These are phyloP conservation scores for Geotrupes spiniger DNA, from an alignment of 2,888 invertebrate species.

Conservation along the genomic window DNA sequence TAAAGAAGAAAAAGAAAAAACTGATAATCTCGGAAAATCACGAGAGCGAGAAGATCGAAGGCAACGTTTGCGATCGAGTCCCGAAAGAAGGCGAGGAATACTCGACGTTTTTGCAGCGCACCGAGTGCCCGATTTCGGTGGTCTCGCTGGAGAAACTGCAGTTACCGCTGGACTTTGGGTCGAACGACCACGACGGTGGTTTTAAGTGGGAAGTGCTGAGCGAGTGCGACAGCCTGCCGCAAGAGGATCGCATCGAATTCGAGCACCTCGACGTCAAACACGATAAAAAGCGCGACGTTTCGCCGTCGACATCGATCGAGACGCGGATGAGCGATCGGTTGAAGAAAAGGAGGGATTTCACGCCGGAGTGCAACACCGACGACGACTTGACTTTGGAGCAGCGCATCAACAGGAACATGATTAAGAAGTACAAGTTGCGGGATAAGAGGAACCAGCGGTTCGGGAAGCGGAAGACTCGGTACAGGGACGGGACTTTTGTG, in stretches of 20 bases:
- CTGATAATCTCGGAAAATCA: conserved; percentile 19
- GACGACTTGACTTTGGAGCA: conserved; percentile 42
- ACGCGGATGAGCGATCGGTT: conserved; percentile 30
- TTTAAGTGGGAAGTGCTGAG: conserved; percentile 60
- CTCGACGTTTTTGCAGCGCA: conserved; percentile 64
- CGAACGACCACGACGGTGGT: conserved; percentile 36
- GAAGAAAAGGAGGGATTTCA: conserved; percentile 18
- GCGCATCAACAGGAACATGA: conserved; percentile 30
- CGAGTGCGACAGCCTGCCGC: conserved; percentile 61
- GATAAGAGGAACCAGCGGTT: conserved; percentile 21
- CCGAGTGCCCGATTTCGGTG: conserved; percentile 56
- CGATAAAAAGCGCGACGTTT: conserved; percentile 34
- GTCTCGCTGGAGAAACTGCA: conserved; percentile 62
- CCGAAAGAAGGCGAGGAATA: conserved; percentile 68
- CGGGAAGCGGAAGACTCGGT: conserved; percentile 21
- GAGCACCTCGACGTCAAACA: conserved; percentile 53
- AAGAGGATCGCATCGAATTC: conserved; percentile 59
- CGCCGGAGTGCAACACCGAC: conserved; percentile 31
- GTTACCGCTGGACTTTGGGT: conserved; percentile 29
- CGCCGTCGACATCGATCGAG: conserved; percentile 35
- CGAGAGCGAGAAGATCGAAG: conserved; percentile 24
- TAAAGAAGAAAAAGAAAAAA: conserved; percentile 80
- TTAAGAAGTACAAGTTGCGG: conserved; percentile 25
- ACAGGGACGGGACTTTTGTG: conserved; percentile 17
- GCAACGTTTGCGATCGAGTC: conserved; percentile 60